Conservation (phyloP, 2,113 vertebrate genomes). For the Agelaius phoeniceus region DNA sequence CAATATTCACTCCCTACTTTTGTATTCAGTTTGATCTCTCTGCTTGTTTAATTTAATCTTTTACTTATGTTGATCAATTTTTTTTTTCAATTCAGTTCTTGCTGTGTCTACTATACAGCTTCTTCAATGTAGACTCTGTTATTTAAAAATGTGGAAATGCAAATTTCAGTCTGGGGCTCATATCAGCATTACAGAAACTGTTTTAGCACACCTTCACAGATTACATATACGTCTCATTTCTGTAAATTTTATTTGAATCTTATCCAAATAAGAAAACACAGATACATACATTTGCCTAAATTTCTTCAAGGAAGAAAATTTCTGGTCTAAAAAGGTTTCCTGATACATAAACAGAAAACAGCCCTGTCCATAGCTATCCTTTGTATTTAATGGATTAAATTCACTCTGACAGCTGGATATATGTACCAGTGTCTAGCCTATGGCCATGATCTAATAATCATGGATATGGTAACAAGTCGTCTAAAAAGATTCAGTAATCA, state of each 20-base stretch:
- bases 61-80: background rate
- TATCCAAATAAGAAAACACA: background rate
- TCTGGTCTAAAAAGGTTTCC: background rate
- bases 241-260: background rate
- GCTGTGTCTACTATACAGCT: background rate
- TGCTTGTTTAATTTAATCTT: background rate
- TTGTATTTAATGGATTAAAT: conserved; percentile 64
- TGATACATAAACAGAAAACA: conserved; percentile 42
- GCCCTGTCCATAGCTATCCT: conserved; percentile 30
- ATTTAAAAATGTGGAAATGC: background rate
- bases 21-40: background rate
- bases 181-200: background rate
- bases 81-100: background rate
- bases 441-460: conserved; percentile 67
- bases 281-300: background rate
- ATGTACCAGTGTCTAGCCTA: conserved; percentile 56
- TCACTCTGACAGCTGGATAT: conserved; percentile 67
- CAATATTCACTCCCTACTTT: background rate
- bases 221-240: background rate
- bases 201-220: background rate
- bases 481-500: conserved; percentile 67
- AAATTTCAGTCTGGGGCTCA: background rate
- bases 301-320: background rate
- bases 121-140: background rate
- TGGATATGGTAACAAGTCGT: conserved; percentile 55